A percentile compares a stretch with the other conserved stretches of the same genome.
phyloP scores from a whole-genome alignment of 2,113 vertebrate genomes.

The Cheirogaleus medius region DNA sequence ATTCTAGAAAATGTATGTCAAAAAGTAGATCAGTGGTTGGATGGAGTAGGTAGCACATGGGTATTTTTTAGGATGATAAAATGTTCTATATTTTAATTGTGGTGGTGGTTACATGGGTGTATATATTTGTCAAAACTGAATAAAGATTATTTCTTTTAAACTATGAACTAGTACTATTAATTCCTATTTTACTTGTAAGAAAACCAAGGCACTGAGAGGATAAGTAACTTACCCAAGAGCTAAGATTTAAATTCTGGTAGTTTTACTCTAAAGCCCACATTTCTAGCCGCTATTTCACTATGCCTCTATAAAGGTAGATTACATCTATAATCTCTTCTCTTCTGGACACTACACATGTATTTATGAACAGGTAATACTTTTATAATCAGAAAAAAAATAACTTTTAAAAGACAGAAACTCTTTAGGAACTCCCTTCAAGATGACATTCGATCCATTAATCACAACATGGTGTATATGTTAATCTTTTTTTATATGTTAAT shows the following conservation, averaged over 20 bases:
- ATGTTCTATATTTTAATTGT: not conserved
- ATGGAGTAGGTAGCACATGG: not conserved
- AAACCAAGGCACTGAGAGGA: not conserved
- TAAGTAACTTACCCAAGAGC: not conserved
- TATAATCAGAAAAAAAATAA: not conserved
- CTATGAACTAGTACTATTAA: not conserved
- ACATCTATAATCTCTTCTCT: not conserved
- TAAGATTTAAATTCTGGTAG: not conserved
- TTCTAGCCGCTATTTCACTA: not conserved
- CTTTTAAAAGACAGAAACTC: not conserved
- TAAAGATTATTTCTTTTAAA: not conserved
- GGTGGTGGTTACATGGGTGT: not conserved
- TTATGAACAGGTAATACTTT: not conserved
- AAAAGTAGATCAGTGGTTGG: not conserved
- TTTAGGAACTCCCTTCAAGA: not conserved
- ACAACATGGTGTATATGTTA: not conserved
- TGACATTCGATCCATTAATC: not conserved
- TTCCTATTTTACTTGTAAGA: not conserved
- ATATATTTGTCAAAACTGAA: not conserved
- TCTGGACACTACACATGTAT: not conserved
- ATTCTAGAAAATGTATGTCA: not conserved
- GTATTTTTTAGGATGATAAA: not conserved
- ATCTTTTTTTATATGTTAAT: not conserved
- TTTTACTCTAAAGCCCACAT: not conserved
- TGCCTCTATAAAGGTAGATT: not conserved